These are phyloP conservation scores for Hyppa rectilinea DNA, from an alignment of 2,888 invertebrate species.

Conservation along the genomic window DNA sequence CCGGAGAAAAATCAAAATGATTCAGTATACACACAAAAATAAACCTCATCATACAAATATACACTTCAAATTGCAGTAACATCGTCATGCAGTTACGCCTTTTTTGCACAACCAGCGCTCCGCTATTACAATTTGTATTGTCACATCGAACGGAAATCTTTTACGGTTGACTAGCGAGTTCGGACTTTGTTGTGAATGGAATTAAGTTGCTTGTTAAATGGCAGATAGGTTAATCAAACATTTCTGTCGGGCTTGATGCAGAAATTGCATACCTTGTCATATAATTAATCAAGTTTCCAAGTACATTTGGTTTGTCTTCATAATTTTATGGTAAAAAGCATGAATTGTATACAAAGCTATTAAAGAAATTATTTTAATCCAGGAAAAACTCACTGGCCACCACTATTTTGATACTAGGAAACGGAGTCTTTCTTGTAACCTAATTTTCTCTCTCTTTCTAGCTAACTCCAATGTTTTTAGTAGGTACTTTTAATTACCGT, in stretches of 20 bases:
- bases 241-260: slow-evolving; percentile 12
- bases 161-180: slow-evolving; percentile 47
- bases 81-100: slow-evolving; percentile 36
- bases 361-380: neutral
- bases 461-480: neutral
- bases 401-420: neutral
- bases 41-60: rapidly evolving
- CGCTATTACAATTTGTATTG: slow-evolving; percentile 77
- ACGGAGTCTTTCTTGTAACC: neutral
- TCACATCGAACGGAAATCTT: slow-evolving; percentile 71
- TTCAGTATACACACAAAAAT: slow-evolving; percentile 3
- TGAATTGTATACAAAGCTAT: neutral
- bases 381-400: neutral
- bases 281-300: slow-evolving; percentile 18
- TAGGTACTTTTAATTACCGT: neutral
- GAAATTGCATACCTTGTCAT: slow-evolving; percentile 52
- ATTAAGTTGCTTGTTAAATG: slow-evolving; percentile 31
- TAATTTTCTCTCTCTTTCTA: neutral
- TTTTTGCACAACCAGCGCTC: slow-evolving; percentile 64
- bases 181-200: slow-evolving; percentile 46
- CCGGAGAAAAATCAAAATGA: slow-evolving; percentile 23
- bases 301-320: neutral
- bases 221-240: slow-evolving; percentile 24
- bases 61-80: slow-evolving; percentile 11
- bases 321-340: neutral